Evolutionary conservation across 2,888 invertebrate genomes (phyloP).

Genomic region (Xiphydria camelus): DNA sequence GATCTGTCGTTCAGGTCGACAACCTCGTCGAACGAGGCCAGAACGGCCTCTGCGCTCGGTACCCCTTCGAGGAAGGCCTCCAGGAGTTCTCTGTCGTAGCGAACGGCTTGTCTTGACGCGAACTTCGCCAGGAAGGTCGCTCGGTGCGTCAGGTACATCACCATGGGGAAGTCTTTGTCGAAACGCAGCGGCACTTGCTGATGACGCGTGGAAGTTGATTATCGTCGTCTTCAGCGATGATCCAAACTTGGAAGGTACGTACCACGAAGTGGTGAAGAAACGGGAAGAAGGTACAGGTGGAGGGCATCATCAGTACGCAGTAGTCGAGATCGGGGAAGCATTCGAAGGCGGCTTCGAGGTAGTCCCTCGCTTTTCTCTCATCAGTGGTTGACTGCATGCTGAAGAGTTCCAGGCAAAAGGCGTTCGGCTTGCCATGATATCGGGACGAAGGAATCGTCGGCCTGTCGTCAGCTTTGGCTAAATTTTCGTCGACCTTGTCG

Average conservation of each 20-base stretch:
- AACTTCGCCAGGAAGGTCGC: constrained; percentile 39
- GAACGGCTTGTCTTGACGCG: constrained; percentile 32
- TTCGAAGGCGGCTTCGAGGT: constrained; percentile 70
- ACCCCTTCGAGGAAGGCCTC: constrained; percentile 33
- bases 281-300: constrained; percentile 59
- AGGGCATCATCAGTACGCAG: constrained; percentile 64
- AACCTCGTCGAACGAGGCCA: constrained; percentile 36
- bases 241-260: constrained; percentile 27
- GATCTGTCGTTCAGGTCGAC: constrained; percentile 28
- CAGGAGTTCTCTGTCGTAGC: constrained; percentile 28
- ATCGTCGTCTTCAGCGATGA: too few species aligned
- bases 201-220: too few species aligned
- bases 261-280: constrained; percentile 66
- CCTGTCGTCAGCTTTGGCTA: too few species aligned
- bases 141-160: constrained; percentile 57
- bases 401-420: constrained; percentile 67
- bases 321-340: constrained; percentile 69
- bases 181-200: constrained; percentile 50
- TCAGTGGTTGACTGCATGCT: constrained; percentile 63
- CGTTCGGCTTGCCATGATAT: constrained; percentile 61
- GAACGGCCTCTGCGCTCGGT: constrained; percentile 22
- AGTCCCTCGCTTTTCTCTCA: constrained; percentile 61
- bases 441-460: too few species aligned
- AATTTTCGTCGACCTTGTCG: too few species aligned
- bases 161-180: constrained; percentile 54